Conservation (phyloP, 2,113 vertebrate species). For the Coreoperca whiteheadi region DNA sequence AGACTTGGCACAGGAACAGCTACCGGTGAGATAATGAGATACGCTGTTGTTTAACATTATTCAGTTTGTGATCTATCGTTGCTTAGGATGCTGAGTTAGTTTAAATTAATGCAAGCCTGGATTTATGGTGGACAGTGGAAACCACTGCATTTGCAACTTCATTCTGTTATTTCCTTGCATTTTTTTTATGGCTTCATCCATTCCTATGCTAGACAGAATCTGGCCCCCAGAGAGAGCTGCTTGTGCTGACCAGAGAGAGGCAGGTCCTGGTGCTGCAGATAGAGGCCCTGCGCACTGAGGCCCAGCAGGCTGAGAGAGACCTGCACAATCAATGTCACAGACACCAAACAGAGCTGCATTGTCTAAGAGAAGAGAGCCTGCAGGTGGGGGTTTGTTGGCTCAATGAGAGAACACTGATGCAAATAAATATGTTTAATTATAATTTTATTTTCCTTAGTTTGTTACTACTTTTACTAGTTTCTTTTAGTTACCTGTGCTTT, state of each 20-base stretch:
- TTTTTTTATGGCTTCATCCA: slow-evolving; percentile 35
- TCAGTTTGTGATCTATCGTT: slow-evolving; percentile 64
- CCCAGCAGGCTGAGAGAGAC: slow-evolving; percentile 79
- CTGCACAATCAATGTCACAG: slow-evolving; percentile 77
- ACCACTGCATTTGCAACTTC: slow-evolving; percentile 49
- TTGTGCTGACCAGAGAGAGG: slow-evolving; percentile 79
- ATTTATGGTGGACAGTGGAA: slow-evolving; percentile 50
- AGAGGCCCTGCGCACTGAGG: slow-evolving; percentile 84
- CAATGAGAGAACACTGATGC: background rate
- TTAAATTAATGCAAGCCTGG: slow-evolving; percentile 56
- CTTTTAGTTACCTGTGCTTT: background rate
- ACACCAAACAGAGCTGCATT: slow-evolving; percentile 78
- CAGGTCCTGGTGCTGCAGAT: slow-evolving; percentile 82
- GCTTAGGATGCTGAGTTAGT: slow-evolving; percentile 66
- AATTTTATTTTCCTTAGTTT: background rate
- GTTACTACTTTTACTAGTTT: background rate
- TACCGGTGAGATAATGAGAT: slow-evolving; percentile 76
- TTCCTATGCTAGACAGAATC: slow-evolving; percentile 63
- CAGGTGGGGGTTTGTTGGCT: slow-evolving; percentile 77
- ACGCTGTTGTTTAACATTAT: slow-evolving; percentile 58
- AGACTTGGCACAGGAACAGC: slow-evolving; percentile 67
- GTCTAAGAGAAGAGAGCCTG: slow-evolving; percentile 83
- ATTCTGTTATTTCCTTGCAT: slow-evolving; percentile 36
- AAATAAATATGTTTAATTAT: background rate
- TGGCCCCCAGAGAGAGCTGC: slow-evolving; percentile 71